A percentile compares a stretch with the other conserved stretches of the same genome.
Evolutionary conservation across 2,797 vertebrate genomes (phyloP).

Genomic region (Catamblyrhynchus diadema): DNA sequence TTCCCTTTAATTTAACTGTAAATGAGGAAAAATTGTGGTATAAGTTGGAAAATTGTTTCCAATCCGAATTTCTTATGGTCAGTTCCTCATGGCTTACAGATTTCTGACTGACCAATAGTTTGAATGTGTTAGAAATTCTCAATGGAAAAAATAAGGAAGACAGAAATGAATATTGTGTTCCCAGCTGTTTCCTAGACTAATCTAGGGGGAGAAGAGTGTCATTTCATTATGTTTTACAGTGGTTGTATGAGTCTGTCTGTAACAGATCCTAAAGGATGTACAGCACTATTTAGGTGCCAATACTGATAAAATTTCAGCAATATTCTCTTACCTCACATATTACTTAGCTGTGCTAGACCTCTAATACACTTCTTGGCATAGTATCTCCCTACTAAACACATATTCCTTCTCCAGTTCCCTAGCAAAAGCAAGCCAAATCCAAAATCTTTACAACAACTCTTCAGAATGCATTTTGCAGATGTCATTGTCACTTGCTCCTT

Average conservation of each 20-base stretch:
- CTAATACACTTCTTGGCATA: background rate
- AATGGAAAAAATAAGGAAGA: background rate
- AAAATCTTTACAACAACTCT: background rate
- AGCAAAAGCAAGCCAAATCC: background rate
- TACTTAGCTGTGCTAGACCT: background rate
- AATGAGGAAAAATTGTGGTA: background rate
- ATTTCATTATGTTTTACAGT: background rate
- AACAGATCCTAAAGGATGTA: background rate
- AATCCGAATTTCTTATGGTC: background rate
- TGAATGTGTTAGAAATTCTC: background rate
- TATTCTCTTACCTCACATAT: background rate
- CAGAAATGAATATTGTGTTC: background rate
- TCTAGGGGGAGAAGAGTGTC: background rate
- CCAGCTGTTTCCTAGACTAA: background rate
- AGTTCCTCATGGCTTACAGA: background rate
- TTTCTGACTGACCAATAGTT: background rate
- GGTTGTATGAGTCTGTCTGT: background rate
- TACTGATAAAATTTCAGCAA: background rate
- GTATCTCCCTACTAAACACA: background rate
- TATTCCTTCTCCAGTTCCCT: background rate
- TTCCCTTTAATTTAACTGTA: conserved; percentile 26
- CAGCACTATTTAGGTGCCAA: background rate
- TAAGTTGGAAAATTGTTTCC: conserved; percentile 42
- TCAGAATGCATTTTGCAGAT: background rate
- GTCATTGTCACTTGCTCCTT: background rate